These are phyloP conservation scores for Melieria crassipennis DNA, from an alignment of 2,888 invertebrate species.

Conservation along the genomic window DNA sequence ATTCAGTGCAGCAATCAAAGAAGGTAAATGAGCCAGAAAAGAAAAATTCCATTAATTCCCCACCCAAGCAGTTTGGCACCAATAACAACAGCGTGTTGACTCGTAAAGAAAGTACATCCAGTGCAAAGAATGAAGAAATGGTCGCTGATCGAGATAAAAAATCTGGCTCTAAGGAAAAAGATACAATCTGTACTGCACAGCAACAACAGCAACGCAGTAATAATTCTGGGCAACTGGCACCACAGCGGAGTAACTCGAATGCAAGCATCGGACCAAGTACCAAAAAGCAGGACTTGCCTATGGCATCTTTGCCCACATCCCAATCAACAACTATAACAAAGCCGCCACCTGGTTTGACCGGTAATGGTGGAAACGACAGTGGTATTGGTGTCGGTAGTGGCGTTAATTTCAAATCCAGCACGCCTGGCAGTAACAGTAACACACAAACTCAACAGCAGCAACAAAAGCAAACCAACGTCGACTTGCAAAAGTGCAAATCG, in stretches of 20 bases:
- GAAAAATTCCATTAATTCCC: slow-evolving; percentile 41
- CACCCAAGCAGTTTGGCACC: slow-evolving; percentile 50
- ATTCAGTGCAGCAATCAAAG: slow-evolving; percentile 44
- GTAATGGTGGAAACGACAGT: slow-evolving; percentile 41
- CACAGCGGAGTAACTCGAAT: slow-evolving; percentile 16
- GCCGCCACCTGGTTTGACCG: slow-evolving; percentile 50
- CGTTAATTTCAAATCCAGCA: slow-evolving; percentile 76
- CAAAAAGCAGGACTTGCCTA: slow-evolving; percentile 53
- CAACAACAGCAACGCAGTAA: slow-evolving; percentile 45
- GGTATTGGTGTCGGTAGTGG: slow-evolving; percentile 11
- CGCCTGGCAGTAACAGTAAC: not conserved
- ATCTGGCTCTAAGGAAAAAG: slow-evolving; percentile 58
- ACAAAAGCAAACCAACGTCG: slow-evolving; percentile 36
- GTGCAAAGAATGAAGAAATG: slow-evolving; percentile 68
- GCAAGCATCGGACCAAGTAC: slow-evolving; percentile 17
- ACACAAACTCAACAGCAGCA: slow-evolving; percentile 66
- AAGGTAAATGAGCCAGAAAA: slow-evolving; percentile 39
- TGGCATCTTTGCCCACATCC: slow-evolving; percentile 46
- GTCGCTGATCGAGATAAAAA: slow-evolving; percentile 48
- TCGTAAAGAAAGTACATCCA: slow-evolving; percentile 46
- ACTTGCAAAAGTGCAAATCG: slow-evolving; percentile 47
- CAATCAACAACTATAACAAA: slow-evolving; percentile 46
- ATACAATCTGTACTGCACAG: slow-evolving; percentile 37
- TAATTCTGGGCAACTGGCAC: slow-evolving; percentile 43
- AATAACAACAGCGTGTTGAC: slow-evolving; percentile 27